Evolutionary conservation across 2,888 invertebrate species (phyloP).

Genomic region (Pristionchus arcanus): DNA sequence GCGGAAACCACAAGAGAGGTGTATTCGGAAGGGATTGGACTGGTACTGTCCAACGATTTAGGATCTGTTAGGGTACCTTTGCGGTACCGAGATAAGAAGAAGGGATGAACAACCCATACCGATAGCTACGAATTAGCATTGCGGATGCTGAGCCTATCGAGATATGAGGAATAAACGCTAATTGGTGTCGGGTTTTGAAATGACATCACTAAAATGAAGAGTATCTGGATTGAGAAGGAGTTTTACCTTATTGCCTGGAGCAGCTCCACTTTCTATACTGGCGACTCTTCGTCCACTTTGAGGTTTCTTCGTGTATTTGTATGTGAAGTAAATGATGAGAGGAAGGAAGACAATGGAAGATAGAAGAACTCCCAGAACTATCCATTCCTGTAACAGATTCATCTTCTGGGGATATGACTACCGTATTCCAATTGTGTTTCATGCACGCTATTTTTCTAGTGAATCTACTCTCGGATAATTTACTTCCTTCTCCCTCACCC

Average conservation of each 20-base stretch:
- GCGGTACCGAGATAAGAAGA: not conserved
- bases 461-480: not conserved
- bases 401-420: not conserved
- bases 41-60: not conserved
- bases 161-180: too few species aligned
- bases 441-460: not conserved
- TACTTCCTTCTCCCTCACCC: not conserved
- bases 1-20: not conserved
- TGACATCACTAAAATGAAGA: not conserved
- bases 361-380: constrained; percentile 41
- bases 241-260: not conserved
- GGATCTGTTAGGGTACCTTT: not conserved
- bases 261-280: not conserved
- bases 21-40: not conserved
- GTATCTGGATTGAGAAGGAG: not conserved
- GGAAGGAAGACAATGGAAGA: constrained; percentile 39
- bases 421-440: not conserved
- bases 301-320: constrained; percentile 45
- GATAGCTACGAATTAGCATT: too few species aligned
- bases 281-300: not conserved
- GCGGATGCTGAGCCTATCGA: too few species aligned
- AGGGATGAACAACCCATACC: not conserved
- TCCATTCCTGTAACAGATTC: constrained; percentile 19
- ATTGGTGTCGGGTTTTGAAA: too few species aligned
- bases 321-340: constrained; percentile 20